phyloP scores from a whole-genome alignment of 2,113 vertebrate genomes.

The Sturnus vulgaris region DNA sequence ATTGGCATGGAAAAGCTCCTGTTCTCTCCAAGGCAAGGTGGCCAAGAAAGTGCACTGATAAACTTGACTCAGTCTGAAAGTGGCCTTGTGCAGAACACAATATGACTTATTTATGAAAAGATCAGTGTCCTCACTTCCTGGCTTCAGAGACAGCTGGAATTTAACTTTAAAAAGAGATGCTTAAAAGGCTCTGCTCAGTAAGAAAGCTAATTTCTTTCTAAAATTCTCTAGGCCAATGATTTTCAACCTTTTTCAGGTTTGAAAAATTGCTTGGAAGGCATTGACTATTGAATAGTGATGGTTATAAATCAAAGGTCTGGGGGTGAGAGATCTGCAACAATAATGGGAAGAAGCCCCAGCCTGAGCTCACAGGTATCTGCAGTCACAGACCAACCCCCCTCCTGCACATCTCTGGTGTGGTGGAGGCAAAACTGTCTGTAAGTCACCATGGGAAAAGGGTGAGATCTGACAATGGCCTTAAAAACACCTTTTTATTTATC shows the following conservation, averaged over 20 bases:
- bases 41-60: not conserved
- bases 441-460: not conserved
- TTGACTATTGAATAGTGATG: not conserved
- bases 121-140: not conserved
- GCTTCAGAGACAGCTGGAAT: not conserved
- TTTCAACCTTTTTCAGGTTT: not conserved
- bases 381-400: not conserved
- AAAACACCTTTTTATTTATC: not conserved
- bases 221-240: not conserved
- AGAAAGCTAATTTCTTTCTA: not conserved
- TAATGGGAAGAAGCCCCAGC: not conserved
- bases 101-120: not conserved
- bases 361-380: not conserved
- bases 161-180: not conserved
- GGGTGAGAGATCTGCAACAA: not conserved
- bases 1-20: not conserved
- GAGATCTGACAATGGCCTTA: not conserved
- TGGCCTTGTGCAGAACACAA: not conserved
- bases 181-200: not conserved
- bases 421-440: rapidly evolving
- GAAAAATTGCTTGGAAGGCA: not conserved
- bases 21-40: not conserved
- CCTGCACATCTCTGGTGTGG: not conserved
- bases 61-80: not conserved
- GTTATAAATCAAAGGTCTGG: not conserved